Base-by-base conservation (phyloP, 2,888 invertebrate species). In the Drosophila macrothrix region DNA sequence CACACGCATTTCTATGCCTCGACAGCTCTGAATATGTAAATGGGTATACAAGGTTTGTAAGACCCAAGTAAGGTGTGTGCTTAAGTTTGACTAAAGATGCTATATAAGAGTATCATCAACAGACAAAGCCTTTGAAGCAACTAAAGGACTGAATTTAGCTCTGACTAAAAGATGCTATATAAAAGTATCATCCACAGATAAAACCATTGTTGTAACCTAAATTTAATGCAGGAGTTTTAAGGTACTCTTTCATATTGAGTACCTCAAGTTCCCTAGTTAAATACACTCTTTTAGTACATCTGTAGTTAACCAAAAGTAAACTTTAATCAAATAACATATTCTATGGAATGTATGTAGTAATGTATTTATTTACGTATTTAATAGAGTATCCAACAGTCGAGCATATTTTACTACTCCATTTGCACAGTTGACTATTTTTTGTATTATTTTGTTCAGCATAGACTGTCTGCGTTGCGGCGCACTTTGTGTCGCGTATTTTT, bases 401-500 rank as follows among this genome's bases (percentile, higher is more conserved):
- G 29, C 10, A 16, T 6, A 6, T 52, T 35, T 39, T 12, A 12
- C 14, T 9, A 19, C 6, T 25, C 28, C 54, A 43, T 61, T 46
- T 46, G 46, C 52, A 59, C 54, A 29, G 43, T 46, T 37, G 41
- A 39, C 25, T 54, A 60, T 39, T 53, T 56, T 31, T 52, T 25
- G 3, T 35, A 25, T 55, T 37, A 6, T 33, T 22, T 7, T 53
- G 35, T 73, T 76, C 81, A 76, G 88, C 84, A 84, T 83, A 84
- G 77, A 83, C 83, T 66, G 73, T 64, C 66, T 62, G 74, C 31
- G 55, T 46, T 70, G 77, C 66, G 72, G 56, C 39, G 85, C 88
- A 74, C 85, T 85, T 88, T 84, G 79, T 52, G 67, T 50, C 52
- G 50, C n/a, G 68, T 61, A 76, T 83, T 88, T 88, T 88, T 85